Evolutionary conservation across 2,113 vertebrate genomes (phyloP).

Genomic region (Rhabdornis inornatus): DNA sequence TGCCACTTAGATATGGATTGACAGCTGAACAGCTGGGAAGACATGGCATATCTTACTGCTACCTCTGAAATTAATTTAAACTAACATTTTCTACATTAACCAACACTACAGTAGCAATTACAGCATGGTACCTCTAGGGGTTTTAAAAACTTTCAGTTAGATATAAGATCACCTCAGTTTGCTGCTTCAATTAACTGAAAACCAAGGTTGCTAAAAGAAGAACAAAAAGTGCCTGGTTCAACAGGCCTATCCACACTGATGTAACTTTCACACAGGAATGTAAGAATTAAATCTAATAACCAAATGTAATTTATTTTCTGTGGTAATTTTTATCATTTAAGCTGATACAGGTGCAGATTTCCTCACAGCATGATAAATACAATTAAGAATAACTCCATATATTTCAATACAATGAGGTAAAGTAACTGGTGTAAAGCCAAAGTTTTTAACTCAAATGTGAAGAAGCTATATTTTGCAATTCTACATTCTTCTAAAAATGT

Average conservation of each 20-base stretch:
- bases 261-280: neutral
- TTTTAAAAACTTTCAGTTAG: neutral
- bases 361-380: fast-evolving
- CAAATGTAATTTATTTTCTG: neutral
- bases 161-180: neutral
- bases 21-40: neutral
- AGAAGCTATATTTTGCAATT: neutral
- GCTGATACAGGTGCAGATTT: neutral
- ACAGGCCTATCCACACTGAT: neutral
- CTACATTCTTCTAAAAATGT: neutral
- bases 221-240: neutral
- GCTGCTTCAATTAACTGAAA: neutral
- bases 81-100: neutral
- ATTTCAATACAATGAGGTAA: neutral
- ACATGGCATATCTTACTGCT: neutral
- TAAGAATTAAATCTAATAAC: neutral
- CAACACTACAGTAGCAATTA: neutral
- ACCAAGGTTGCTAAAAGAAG: neutral
- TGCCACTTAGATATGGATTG: neutral
- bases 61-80: neutral
- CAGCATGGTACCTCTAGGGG: neutral
- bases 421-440: neutral
- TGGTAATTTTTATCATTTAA: neutral
- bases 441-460: neutral
- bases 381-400: neutral